Percentiles rank a stretch among this genome's conserved stretches.
Conservation (phyloP, 2,888 invertebrate genomes). For the Catocala nupta region DNA sequence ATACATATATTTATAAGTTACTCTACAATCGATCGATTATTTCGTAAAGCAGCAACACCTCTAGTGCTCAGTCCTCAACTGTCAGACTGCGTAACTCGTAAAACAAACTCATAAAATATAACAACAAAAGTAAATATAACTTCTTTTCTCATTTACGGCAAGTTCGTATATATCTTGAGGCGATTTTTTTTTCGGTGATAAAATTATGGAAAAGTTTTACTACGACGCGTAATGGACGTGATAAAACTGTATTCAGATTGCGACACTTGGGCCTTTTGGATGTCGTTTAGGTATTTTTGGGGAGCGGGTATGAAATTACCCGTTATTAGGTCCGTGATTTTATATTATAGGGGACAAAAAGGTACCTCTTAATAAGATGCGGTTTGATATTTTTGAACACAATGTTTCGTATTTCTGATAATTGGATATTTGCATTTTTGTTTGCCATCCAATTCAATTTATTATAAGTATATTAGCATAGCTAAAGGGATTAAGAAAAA, state of each 20-base stretch:
- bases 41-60: neutral
- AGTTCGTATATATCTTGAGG: constrained; percentile 11
- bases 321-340: neutral
- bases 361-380: no score
- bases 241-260: constrained; percentile 14
- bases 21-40: no score
- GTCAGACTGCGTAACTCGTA: constrained; percentile 28
- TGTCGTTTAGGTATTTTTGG: neutral
- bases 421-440: no score
- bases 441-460: no score
- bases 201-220: constrained; percentile 16
- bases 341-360: no score
- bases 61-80: neutral
- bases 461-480: no score
- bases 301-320: neutral
- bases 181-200: constrained; percentile 10
- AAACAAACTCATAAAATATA: constrained; percentile 29
- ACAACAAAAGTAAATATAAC: constrained; percentile 32
- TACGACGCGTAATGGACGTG: constrained; percentile 5
- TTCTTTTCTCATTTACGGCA: constrained; percentile 18
- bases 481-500: no score
- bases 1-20: no score
- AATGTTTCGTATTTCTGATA: no score
- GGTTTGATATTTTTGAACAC: no score
- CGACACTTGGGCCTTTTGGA: constrained; percentile 1